These are phyloP conservation scores for Andrena praecox DNA, from an alignment of 2,888 invertebrate species.

Conservation along the genomic window DNA sequence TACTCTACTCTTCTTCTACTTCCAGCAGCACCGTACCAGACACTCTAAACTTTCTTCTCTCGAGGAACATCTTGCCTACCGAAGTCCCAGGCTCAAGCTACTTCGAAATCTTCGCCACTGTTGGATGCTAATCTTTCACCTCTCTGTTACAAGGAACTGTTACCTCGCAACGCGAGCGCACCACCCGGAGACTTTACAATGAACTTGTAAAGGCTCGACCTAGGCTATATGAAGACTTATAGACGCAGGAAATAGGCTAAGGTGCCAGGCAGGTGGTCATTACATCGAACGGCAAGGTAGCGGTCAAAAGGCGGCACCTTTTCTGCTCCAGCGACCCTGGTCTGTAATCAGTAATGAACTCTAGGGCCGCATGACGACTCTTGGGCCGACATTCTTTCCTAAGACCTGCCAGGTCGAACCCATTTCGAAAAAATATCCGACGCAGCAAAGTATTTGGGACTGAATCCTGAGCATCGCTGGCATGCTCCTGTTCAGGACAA, in stretches of 20 bases:
- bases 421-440: not conserved
- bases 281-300: conserved; percentile 79
- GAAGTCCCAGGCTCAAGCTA: not conserved
- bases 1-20: too few relatives aligned
- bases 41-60: too few relatives aligned
- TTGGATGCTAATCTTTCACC: not conserved
- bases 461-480: too few relatives aligned
- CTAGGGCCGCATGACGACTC: conserved; percentile 23
- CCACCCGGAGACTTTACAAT: conserved; percentile 39
- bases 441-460: too few relatives aligned
- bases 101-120: not conserved
- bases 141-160: not conserved
- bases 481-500: too few relatives aligned
- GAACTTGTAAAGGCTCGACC: conserved; percentile 43
- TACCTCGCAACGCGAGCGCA: conserved; percentile 54
- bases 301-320: conserved; percentile 79
- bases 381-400: conserved; percentile 16
- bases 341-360: conserved; percentile 60
- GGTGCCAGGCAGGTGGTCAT: conserved; percentile 68
- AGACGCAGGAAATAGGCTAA: conserved; percentile 78
- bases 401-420: not conserved
- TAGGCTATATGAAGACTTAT: conserved; percentile 74
- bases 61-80: too few relatives aligned
- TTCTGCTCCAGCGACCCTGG: conserved; percentile 78
- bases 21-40: too few relatives aligned